Evolutionary conservation across 2,888 invertebrate species (phyloP).

Genomic region (Melanophora roralis): DNA sequence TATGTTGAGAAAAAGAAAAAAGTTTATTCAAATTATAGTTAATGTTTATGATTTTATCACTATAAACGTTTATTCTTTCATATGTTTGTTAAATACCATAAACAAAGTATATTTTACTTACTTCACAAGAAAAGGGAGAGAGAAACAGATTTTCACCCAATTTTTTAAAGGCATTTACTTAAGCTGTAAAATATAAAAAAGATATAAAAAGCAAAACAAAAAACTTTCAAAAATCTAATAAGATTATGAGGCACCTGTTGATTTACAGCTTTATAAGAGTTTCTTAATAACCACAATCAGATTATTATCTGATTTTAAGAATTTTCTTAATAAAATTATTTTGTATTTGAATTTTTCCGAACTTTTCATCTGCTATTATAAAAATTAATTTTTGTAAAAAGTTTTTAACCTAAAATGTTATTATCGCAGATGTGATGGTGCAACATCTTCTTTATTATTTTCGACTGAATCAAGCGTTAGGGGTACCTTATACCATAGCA

Average conservation of each 20-base stretch:
- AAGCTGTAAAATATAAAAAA: not conserved
- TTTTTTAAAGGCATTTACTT: not conserved
- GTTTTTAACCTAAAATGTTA: too few species aligned
- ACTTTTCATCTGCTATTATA: conserved; percentile 31
- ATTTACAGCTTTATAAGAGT: conserved; percentile 46
- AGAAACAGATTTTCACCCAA: conserved; percentile 19
- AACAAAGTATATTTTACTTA: too few species aligned
- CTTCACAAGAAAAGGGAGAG: too few species aligned
- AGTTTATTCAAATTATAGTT: not conserved
- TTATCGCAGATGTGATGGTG: too few species aligned
- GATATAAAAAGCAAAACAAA: not conserved
- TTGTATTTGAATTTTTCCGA: not conserved
- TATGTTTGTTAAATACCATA: not conserved
- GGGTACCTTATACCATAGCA: too few species aligned
- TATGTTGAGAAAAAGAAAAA: too few species aligned
- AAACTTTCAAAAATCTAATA: not conserved
- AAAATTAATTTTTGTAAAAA: too few species aligned
- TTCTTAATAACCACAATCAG: conserved; percentile 34
- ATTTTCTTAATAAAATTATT: conserved; percentile 17
- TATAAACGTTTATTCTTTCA: not conserved
- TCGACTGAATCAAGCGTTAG: too few species aligned
- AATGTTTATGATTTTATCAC: conserved; percentile 24
- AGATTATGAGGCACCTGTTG: conserved; percentile 40
- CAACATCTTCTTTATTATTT: too few species aligned
- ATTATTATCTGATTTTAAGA: conserved; percentile 44